These are phyloP conservation scores for Lindbergichthys nudifrons DNA, from an alignment of 2,797 vertebrate species.

Conservation along the genomic window DNA sequence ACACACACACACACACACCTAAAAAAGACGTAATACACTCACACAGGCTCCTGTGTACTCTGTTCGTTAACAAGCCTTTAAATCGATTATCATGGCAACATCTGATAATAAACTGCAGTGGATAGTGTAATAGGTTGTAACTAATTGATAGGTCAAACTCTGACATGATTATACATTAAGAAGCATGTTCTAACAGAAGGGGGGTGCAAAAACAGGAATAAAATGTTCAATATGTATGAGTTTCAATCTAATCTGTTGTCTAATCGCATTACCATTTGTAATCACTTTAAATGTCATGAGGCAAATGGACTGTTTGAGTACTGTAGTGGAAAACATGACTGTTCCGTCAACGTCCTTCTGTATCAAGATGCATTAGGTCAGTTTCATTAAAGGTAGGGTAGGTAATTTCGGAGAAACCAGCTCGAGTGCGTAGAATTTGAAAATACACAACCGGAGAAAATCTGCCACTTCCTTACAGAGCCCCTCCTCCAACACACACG, in stretches of 20 bases:
- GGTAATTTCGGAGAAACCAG: too few species aligned
- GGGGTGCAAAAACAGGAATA: constrained; percentile 10
- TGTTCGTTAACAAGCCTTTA: constrained; percentile 26
- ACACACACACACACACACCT: not conserved
- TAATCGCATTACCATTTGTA: constrained; percentile 23
- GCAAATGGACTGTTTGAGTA: not conserved
- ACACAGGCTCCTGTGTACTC: constrained; percentile 11
- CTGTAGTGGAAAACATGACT: not conserved
- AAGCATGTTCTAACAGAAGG: not conserved
- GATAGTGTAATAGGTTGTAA: not conserved
- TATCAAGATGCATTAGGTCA: not conserved
- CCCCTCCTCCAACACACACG: too few species aligned
- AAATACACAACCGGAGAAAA: too few species aligned
- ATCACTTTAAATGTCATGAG: constrained; percentile 53
- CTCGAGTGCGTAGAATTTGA: too few species aligned
- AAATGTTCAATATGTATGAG: not conserved
- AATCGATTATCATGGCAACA: constrained; percentile 27
- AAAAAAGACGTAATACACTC: not conserved
- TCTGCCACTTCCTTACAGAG: too few species aligned
- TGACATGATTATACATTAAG: constrained; percentile 4
- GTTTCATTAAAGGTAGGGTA: too few species aligned
- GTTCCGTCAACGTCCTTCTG: not conserved
- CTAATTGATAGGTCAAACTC: not conserved
- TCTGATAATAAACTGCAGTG: constrained; percentile 31
- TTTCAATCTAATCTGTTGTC: constrained; percentile 24